Conservation (phyloP, 2,888 invertebrate genomes). For the Myopa testacea region DNA sequence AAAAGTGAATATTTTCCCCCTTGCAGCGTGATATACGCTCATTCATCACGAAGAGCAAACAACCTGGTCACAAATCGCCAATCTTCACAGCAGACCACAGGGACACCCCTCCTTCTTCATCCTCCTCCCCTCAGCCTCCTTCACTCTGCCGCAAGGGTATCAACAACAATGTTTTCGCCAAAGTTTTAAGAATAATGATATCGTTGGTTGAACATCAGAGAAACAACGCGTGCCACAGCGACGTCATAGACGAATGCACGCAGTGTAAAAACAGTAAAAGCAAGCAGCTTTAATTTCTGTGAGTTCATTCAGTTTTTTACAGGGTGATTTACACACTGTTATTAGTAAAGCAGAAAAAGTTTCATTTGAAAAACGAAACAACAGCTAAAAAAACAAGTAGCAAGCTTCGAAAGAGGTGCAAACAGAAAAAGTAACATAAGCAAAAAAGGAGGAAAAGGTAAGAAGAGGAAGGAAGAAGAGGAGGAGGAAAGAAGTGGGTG, state of each 20-base stretch:
- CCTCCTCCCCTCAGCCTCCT: background rate
- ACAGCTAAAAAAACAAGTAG: background rate
- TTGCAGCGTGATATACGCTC: background rate
- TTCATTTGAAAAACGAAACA: no score
- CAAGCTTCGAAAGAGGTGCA: background rate
- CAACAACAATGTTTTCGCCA: background rate
- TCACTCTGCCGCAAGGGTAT: background rate
- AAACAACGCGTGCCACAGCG: conserved; percentile 34
- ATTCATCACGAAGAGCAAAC: background rate
- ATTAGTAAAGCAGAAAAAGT: no score
- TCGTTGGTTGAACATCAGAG: background rate
- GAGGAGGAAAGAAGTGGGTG: background rate
- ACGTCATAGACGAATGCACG: conserved; percentile 21
- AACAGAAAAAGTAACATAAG: background rate
- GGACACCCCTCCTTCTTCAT: background rate
- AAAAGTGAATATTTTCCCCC: no score
- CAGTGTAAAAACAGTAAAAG: background rate
- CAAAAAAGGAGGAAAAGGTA: background rate
- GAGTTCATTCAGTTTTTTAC: background rate
- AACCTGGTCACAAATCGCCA: background rate
- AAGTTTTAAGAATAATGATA: background rate
- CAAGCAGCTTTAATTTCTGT: background rate
- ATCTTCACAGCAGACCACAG: conserved; percentile 20
- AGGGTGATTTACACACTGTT: no score
- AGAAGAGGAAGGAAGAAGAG: background rate